These are phyloP conservation scores for Drosophila parvula DNA, from an alignment of 1,140 invertebrate genomes.

Conservation along the genomic window DNA sequence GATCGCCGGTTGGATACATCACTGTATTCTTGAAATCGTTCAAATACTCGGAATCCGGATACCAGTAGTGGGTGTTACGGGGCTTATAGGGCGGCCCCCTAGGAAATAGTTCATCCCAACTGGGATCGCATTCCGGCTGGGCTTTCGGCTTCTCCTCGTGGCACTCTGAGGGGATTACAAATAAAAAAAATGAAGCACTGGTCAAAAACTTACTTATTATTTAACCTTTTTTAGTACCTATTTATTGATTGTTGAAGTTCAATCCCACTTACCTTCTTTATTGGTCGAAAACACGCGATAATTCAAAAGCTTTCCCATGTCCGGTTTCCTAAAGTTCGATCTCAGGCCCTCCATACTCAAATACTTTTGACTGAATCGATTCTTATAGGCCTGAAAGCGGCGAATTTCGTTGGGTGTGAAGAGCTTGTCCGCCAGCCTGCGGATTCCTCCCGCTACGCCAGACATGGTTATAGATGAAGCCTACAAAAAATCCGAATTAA, in stretches of 20 bases:
- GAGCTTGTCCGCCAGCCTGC: conserved; percentile 49
- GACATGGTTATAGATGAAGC: conserved; percentile 20
- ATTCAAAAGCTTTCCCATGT: conserved; percentile 30
- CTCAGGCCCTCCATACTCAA: conserved; percentile 40
- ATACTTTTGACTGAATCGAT: conserved; percentile 44
- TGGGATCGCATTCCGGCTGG: conserved; percentile 15
- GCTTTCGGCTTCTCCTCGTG: neutral
- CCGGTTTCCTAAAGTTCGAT: conserved; percentile 11
- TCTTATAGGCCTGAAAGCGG: conserved; percentile 54
- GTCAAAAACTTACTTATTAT: too few relatives aligned
- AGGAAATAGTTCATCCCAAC: conserved; percentile 23
- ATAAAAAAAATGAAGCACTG: too few relatives aligned
- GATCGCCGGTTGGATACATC: conserved; percentile 85
- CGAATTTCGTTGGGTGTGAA: conserved; percentile 62
- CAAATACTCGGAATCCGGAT: conserved; percentile 85
- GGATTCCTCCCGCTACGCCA: conserved; percentile 27
- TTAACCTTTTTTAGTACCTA: too few relatives aligned
- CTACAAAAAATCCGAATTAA: neutral
- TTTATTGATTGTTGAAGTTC: neutral
- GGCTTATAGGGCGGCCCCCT: conserved; percentile 38
- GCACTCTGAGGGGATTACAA: neutral
- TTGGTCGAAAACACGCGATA: conserved; percentile 32
- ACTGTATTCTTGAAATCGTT: conserved; percentile 86
- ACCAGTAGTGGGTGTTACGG: conserved; percentile 56
- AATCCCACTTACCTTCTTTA: conserved; percentile 11